These are phyloP conservation scores for Danio jaintianensis DNA, from an alignment of 2,797 vertebrate species.

Conservation along the genomic window DNA sequence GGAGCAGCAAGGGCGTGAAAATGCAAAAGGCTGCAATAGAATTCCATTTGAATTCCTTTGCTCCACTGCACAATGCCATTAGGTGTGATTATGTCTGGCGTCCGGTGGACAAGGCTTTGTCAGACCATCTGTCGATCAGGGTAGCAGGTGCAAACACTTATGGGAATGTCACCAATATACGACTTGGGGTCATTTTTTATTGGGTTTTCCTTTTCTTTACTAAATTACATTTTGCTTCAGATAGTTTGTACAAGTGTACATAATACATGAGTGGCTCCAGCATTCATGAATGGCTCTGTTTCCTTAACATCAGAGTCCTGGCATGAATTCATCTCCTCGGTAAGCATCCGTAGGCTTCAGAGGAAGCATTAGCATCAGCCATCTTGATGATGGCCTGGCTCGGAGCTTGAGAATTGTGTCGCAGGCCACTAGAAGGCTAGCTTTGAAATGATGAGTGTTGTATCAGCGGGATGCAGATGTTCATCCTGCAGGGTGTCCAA, in stretches of 20 bases:
- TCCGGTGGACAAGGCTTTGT: slow-evolving; percentile 13
- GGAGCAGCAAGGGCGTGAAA: slow-evolving; percentile 35
- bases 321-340: slow-evolving; percentile 3
- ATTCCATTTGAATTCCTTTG: slow-evolving; percentile 48
- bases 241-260: neutral
- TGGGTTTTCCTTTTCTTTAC: neutral
- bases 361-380: slow-evolving; percentile 63
- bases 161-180: neutral
- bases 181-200: neutral
- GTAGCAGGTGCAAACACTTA: neutral
- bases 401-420: slow-evolving; percentile 68
- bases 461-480: slow-evolving; percentile 77
- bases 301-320: slow-evolving; percentile 26
- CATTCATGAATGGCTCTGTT: slow-evolving; percentile 12
- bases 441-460: slow-evolving; percentile 67
- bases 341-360: neutral
- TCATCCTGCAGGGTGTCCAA: slow-evolving; percentile 69
- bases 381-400: slow-evolving; percentile 63
- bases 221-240: neutral
- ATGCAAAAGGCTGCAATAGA: slow-evolving; percentile 33
- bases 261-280: neutral
- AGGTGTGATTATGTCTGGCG: slow-evolving; percentile 24
- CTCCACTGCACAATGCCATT: slow-evolving; percentile 41
- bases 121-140: slow-evolving; percentile 33
- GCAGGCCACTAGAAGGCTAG: slow-evolving; percentile 68